phyloP scores from a whole-genome alignment of 2,888 invertebrate species.

The Sthenelais limicola region DNA sequence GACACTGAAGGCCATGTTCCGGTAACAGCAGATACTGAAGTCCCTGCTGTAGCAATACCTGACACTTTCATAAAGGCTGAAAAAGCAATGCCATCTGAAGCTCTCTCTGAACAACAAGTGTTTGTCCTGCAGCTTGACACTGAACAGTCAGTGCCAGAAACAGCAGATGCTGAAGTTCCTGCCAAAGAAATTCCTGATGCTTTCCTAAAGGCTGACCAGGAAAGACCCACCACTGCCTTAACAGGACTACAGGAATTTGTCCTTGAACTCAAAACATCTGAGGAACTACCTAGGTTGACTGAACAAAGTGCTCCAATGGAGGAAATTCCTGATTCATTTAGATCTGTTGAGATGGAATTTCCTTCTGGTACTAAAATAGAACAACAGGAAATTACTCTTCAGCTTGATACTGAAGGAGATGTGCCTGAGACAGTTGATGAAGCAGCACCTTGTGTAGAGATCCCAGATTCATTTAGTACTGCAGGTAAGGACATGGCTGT shows the following conservation, averaged over 20 bases:
- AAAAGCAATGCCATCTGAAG: conserved; percentile 20
- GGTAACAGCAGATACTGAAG: conserved; percentile 1
- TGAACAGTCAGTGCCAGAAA: conserved; percentile 20
- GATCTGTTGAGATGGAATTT: background rate
- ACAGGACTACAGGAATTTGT: conserved; percentile 34
- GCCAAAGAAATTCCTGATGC: conserved; percentile 18
- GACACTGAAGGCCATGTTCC: background rate
- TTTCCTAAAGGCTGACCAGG: background rate
- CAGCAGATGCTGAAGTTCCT: background rate
- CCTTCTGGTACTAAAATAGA: conserved; percentile 2
- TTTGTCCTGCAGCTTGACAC: conserved; percentile 37
- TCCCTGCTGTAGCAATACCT: conserved; percentile 8
- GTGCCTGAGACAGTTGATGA: background rate
- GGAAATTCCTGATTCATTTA: conserved; percentile 1
- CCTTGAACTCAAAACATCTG: conserved; percentile 32
- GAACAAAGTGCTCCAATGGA: background rate
- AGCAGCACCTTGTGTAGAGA: background rate
- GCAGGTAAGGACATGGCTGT: conserved; percentile 1
- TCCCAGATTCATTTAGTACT: background rate
- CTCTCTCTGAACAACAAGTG: conserved; percentile 23
- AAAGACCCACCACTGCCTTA: conserved; percentile 2
- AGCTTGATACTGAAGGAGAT: conserved; percentile 4
- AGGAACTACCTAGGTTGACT: background rate
- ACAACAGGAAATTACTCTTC: background rate
- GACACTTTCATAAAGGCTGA: background rate